A percentile compares a stretch with the other conserved stretches of the same genome.
phyloP scores from a whole-genome alignment of 1,140 invertebrate genomes.

The Panonychus citri region DNA sequence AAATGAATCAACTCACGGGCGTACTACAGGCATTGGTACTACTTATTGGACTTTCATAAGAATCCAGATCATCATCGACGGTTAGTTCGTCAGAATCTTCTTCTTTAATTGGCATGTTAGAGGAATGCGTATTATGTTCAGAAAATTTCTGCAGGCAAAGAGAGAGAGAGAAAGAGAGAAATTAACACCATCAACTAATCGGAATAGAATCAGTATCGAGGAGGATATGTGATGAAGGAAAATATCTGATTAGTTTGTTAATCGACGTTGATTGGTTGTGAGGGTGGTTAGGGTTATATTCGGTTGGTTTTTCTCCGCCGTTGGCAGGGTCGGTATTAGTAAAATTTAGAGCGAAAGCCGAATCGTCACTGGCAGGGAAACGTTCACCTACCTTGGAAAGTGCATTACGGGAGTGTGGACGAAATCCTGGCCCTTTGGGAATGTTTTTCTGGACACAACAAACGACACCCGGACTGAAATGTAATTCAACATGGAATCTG shows the following conservation, averaged over 20 bases:
- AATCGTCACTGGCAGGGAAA: neutral
- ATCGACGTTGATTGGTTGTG: neutral
- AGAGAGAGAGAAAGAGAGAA: neutral
- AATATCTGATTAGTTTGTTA: neutral
- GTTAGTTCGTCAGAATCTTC: constrained; percentile 4
- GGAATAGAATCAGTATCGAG: too few relatives aligned
- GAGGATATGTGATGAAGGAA: neutral
- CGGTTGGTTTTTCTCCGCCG: neutral
- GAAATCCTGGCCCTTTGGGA: constrained; percentile 71
- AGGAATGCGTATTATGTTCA: neutral
- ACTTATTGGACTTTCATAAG: neutral
- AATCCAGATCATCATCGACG: neutral
- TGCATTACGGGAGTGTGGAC: constrained; percentile 46
- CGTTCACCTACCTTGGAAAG: neutral
- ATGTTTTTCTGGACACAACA: constrained; percentile 83
- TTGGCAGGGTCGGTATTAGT: neutral
- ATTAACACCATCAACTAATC: too few relatives aligned
- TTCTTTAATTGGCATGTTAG: constrained; percentile 8
- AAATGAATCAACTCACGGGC: constrained; percentile 1
- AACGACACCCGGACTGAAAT: constrained; percentile 90
- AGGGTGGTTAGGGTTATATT: neutral
- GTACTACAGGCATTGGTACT: neutral
- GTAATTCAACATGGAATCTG: constrained; percentile 80
- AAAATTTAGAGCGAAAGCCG: neutral
- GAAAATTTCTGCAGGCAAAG: neutral